Evolutionary conservation across 2,113 vertebrate species (phyloP), one percentile per base, ranked within the genome.

Genomic region (Ascaphus truei): DNA sequence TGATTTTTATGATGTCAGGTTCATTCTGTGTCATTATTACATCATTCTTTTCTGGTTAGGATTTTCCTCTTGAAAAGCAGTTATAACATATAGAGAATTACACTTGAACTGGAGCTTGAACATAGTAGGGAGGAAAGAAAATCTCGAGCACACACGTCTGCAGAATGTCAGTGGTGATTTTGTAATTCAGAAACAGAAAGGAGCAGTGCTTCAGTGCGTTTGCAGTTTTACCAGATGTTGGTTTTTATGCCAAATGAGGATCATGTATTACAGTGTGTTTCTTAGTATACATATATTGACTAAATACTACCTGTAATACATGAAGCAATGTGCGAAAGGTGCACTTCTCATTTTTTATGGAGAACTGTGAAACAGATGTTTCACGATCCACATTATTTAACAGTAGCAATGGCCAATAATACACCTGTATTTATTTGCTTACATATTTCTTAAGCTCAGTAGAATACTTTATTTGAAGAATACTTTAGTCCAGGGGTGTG

Each of bases 181-280:
- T 15, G 61, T 43, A 25, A 34, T 50, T 63, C 31, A 50, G 61
- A 50, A 50, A 33, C 43, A 63, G 45, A 36, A 47, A 41, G 41
- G 48, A n/a, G n/a, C n/a, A n/a, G n/a, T n/a, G n/a, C n/a, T n/a
- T n/a, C n/a, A n/a, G n/a, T 62, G 39, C 48, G 16, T 61, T 37
- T 41, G 58, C 30, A 61, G 48, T 51, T 63, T 63, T 63, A 50
- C 61, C 61, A 63, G 61, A 63, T 63, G 61, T 50, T 63, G 45
- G 61, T 23, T 20, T 51, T 43, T 43, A 50, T 63, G 50, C 45
- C 31, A 16, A 51, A 63, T 50, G 34, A 31, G 45, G 9, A 34
- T 33, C 29, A 63, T 63, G 15, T 51, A 51, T 29, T 20, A 26
- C 41, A 63, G 48, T 63, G 29, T 31, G 31, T 27, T n/a, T 36